Evolutionary conservation across 2,113 vertebrate species (phyloP).

Genomic region (Strix aluco): DNA sequence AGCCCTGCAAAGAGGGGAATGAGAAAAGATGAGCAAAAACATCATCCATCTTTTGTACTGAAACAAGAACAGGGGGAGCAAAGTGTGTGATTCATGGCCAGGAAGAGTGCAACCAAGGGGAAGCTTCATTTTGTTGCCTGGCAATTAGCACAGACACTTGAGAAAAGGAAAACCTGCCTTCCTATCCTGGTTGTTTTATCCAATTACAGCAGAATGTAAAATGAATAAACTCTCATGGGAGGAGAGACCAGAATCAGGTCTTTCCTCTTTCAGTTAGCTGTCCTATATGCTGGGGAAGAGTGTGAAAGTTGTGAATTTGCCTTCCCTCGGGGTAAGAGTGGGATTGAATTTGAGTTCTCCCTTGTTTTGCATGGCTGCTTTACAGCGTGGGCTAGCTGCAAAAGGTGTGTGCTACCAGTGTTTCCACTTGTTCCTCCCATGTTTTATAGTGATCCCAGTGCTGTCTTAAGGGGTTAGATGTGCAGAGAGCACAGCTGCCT

Average conservation of each 20-base stretch:
- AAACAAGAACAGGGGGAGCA: not conserved
- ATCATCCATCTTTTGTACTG: not conserved
- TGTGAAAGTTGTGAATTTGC: not conserved
- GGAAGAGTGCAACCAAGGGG: not conserved
- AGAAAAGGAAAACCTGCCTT: conserved; percentile 35
- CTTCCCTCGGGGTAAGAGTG: not conserved
- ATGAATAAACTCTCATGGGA: conserved; percentile 14
- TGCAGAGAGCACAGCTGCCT: not conserved
- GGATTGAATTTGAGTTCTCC: not conserved
- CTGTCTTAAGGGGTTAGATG: not conserved
- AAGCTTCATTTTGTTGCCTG: conserved; percentile 31
- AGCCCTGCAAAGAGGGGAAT: not conserved
- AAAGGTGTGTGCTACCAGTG: not conserved
- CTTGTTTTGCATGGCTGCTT: not conserved
- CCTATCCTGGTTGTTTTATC: not conserved
- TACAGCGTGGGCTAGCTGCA: not conserved
- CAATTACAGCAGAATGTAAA: conserved; percentile 23
- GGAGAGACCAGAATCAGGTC: not conserved
- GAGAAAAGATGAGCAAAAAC: not conserved
- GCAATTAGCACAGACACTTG: conserved; percentile 14
- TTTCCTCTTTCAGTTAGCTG: conserved; percentile 11
- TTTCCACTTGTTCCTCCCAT: not conserved
- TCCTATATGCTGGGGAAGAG: not conserved
- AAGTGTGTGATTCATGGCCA: not conserved
- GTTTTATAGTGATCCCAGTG: not conserved